Conservation (phyloP, 2,888 invertebrate species). For the Cerceris ruficornis region DNA sequence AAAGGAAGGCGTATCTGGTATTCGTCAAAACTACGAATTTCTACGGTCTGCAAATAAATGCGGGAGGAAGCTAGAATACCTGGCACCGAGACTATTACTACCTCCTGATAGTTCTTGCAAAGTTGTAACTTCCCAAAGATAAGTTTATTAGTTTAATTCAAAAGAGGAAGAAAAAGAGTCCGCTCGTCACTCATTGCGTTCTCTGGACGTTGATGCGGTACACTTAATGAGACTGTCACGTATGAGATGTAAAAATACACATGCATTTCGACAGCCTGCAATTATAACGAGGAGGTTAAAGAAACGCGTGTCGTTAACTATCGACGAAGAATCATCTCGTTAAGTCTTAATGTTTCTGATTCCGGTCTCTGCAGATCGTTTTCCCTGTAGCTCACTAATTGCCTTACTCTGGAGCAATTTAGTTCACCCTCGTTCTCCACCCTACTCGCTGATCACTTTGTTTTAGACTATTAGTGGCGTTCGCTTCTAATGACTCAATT, state of each 20-base stretch:
- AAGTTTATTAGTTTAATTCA: constrained; percentile 23
- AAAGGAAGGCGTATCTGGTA: constrained; percentile 14
- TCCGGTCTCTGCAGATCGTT: constrained; percentile 4
- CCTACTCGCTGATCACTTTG: constrained; percentile 10
- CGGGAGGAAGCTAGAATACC: constrained; percentile 2
- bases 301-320: constrained; percentile 33
- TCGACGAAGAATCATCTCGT: constrained; percentile 43
- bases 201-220: constrained; percentile 11
- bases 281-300: constrained; percentile 25
- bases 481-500: no score
- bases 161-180: background rate
- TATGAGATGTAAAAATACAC: constrained; percentile 7
- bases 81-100: background rate
- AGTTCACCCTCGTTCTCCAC: constrained; percentile 37
- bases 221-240: constrained; percentile 39
- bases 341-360: constrained; percentile 33
- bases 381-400: constrained; percentile 31
- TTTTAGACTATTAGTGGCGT: constrained; percentile 1
- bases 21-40: constrained; percentile 18
- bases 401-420: constrained; percentile 34
- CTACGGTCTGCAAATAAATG: constrained; percentile 9
- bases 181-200: background rate
- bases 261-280: constrained; percentile 9
- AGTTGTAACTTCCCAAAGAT: constrained; percentile 5
- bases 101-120: constrained; percentile 4